These are phyloP conservation scores for Camptogramma bilineatum DNA, from an alignment of 2,888 invertebrate species.

Conservation along the genomic window DNA sequence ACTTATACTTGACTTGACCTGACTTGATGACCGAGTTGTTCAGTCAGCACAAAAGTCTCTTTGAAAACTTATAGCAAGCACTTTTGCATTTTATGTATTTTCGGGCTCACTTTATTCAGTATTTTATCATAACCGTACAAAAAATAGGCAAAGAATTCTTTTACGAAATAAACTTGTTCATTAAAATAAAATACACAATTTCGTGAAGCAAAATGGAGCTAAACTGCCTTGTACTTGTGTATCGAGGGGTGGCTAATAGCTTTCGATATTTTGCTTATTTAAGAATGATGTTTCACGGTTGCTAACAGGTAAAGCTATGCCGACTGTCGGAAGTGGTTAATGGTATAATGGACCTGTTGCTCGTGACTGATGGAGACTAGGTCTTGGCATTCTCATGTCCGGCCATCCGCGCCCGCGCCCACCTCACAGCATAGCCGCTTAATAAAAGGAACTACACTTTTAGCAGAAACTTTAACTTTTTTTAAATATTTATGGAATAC, in stretches of 20 bases:
- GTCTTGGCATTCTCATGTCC: conserved; percentile 45
- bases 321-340: conserved; percentile 69
- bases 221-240: conserved; percentile 2
- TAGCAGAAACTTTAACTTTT: not conserved
- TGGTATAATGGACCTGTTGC: conserved; percentile 80
- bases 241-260: conserved; percentile 21
- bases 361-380: conserved; percentile 61
- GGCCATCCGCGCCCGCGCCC: conserved; percentile 12
- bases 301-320: conserved; percentile 56
- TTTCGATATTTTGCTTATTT: conserved; percentile 32
- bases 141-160: too few relatives aligned
- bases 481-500: not conserved
- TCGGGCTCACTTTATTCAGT: too few relatives aligned
- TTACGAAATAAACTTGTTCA: not conserved
- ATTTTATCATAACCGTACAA: too few relatives aligned
- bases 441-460: conserved; percentile 3
- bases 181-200: not conserved
- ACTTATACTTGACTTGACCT: too few relatives aligned
- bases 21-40: too few relatives aligned
- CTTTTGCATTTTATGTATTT: too few relatives aligned
- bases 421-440: not conserved
- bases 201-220: not conserved
- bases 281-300: conserved; percentile 47
- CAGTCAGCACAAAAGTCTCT: too few relatives aligned
- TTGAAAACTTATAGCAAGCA: too few relatives aligned